These are phyloP conservation scores for Eupithecia inturbata DNA, from an alignment of 2,888 invertebrate species.

Conservation along the genomic window DNA sequence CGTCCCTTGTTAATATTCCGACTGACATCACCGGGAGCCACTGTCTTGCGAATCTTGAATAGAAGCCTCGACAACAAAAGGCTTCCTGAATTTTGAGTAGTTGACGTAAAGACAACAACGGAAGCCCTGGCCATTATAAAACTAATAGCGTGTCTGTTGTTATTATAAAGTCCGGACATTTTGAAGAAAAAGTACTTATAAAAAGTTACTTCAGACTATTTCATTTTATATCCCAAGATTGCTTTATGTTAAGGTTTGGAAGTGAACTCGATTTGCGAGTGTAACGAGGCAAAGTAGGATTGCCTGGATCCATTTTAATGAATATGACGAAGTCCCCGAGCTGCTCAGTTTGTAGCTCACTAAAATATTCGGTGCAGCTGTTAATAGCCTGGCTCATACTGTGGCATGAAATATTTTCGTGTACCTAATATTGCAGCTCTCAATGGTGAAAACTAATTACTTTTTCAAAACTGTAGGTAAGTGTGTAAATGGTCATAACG, in stretches of 20 bases:
- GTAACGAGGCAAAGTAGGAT: conserved; percentile 24
- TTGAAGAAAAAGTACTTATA: not conserved
- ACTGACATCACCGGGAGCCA: conserved; percentile 67
- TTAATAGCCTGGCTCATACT: conserved; percentile 3
- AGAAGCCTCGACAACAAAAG: conserved; percentile 71
- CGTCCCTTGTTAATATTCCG: conserved; percentile 76
- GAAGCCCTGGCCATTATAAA: conserved; percentile 54
- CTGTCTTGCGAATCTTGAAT: conserved; percentile 74
- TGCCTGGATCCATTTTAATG: conserved; percentile 27
- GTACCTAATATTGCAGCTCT: not conserved
- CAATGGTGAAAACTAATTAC: not conserved
- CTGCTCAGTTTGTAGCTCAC: conserved; percentile 12
- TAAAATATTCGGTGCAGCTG: conserved; percentile 14
- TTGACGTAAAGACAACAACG: conserved; percentile 60
- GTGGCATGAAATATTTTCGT: not conserved
- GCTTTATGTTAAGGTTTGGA: conserved; percentile 31
- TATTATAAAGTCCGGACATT: conserved; percentile 41
- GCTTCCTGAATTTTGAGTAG: conserved; percentile 74
- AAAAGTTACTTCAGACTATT: conserved; percentile 13
- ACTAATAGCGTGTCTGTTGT: conserved; percentile 59
- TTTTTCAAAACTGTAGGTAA: not conserved
- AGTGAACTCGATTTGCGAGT: conserved; percentile 29
- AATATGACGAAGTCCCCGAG: conserved; percentile 22
- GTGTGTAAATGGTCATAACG: not conserved
- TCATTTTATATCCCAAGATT: conserved; percentile 41